Evolutionary conservation across 2,888 invertebrate genomes (phyloP).

Genomic region (Aporophyla lueneburgensis): DNA sequence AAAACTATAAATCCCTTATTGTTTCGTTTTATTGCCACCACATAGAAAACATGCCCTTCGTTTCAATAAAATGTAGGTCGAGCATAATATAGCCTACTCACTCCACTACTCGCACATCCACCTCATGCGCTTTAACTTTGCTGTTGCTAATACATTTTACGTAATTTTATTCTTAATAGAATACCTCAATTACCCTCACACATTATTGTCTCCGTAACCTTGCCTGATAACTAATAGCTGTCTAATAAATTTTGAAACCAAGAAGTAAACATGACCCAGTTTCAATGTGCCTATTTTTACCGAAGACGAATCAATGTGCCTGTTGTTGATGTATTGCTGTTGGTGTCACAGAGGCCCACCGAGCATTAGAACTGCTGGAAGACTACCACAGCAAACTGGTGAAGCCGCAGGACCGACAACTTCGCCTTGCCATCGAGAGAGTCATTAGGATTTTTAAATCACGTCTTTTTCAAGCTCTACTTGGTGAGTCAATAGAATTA

Average conservation of each 20-base stretch:
- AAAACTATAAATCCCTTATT: constrained; percentile 46
- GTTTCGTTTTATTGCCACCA: constrained; percentile 51
- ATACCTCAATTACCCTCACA: constrained; percentile 19
- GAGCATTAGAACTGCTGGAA: constrained; percentile 99
- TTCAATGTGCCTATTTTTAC: constrained; percentile 47
- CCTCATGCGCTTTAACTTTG: constrained; percentile 39
- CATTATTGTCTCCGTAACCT: constrained; percentile 26
- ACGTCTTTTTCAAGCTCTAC: constrained; percentile 98
- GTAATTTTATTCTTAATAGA: constrained; percentile 12
- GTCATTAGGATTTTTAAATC: constrained; percentile 99
- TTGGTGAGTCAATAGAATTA: constrained; percentile 92
- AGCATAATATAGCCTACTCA: constrained; percentile 48
- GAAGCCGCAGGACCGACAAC: constrained; percentile 98
- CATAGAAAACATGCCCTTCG: constrained; percentile 51
- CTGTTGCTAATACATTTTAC: constrained; percentile 24
- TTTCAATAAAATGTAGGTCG: constrained; percentile 63
- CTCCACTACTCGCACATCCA: constrained; percentile 31
- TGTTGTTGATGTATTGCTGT: constrained; percentile 57
- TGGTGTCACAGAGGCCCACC: constrained; percentile 96
- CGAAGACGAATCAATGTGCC: constrained; percentile 36
- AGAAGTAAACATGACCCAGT: constrained; percentile 62
- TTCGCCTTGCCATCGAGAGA: constrained; percentile 98
- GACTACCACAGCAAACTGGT: constrained; percentile 99
- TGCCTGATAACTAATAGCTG: constrained; percentile 30
- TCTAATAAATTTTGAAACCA: constrained; percentile 44